Evolutionary conservation across 2,888 invertebrate genomes (phyloP).

Genomic region (Synergus gifuensis): DNA sequence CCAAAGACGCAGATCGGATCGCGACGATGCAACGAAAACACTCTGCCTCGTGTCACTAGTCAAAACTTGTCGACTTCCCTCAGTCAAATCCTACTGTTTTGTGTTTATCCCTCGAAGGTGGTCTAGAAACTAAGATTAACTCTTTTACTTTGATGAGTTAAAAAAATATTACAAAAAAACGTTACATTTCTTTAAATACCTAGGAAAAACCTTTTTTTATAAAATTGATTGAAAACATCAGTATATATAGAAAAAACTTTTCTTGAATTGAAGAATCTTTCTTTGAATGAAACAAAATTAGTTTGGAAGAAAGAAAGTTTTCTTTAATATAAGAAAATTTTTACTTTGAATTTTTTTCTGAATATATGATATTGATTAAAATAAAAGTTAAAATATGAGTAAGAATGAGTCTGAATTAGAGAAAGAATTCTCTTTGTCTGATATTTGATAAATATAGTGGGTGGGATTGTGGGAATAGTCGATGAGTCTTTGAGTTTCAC

Average conservation of each 20-base stretch:
- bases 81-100: slow-evolving; percentile 25
- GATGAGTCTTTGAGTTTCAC: neutral
- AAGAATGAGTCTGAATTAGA: neutral
- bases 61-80: slow-evolving; percentile 38
- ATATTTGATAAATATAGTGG: neutral
- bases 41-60: slow-evolving; percentile 57
- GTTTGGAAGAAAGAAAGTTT: no score
- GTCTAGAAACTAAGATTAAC: slow-evolving; percentile 28
- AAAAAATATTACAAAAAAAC: neutral
- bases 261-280: no score
- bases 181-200: neutral
- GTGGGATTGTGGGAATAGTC: neutral
- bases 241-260: no score
- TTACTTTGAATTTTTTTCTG: no score
- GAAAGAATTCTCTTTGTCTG: neutral
- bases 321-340: no score
- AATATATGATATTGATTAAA: neutral
- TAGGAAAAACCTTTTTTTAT: neutral
- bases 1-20: slow-evolving; percentile 35
- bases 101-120: slow-evolving; percentile 31
- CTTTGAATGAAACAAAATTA: no score
- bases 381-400: neutral
- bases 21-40: slow-evolving; percentile 44
- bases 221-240: no score
- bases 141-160: neutral